These are phyloP conservation scores for Eupithecia insigniata DNA, from an alignment of 2,888 invertebrate genomes.

Conservation along the genomic window DNA sequence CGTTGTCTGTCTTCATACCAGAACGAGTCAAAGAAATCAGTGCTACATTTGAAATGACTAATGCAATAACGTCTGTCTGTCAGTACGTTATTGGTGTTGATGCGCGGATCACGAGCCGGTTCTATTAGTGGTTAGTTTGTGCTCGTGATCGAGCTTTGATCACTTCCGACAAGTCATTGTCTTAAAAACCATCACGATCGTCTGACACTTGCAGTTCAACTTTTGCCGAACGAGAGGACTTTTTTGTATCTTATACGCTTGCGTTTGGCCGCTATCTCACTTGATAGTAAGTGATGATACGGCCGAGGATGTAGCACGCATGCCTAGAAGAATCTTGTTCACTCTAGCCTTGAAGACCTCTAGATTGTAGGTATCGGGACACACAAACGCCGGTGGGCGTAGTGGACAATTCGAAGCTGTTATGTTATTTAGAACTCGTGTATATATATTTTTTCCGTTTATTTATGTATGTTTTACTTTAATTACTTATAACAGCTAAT, in stretches of 20 bases:
- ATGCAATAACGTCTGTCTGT: slow-evolving; percentile 34
- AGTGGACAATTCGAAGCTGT: neutral
- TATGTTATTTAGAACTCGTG: neutral
- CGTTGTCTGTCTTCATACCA: neutral
- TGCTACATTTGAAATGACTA: slow-evolving; percentile 19
- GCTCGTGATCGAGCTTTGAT: slow-evolving; percentile 75
- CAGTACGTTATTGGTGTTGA: slow-evolving; percentile 59
- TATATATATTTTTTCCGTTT: neutral
- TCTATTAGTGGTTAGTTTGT: slow-evolving; percentile 79
- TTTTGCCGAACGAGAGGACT: neutral
- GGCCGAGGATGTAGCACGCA: too few relatives aligned
- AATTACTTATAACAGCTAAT: too few relatives aligned
- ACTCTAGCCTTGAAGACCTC: too few relatives aligned
- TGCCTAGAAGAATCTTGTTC: too few relatives aligned
- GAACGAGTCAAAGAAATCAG: slow-evolving; percentile 1
- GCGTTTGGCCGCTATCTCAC: too few relatives aligned
- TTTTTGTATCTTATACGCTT: too few relatives aligned
- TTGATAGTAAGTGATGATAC: too few relatives aligned
- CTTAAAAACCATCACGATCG: slow-evolving; percentile 19
- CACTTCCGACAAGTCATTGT: slow-evolving; percentile 68
- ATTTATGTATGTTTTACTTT: too few relatives aligned
- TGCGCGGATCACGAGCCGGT: slow-evolving; percentile 74
- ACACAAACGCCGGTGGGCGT: too few relatives aligned
- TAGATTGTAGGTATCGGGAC: too few relatives aligned
- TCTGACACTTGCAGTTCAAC: slow-evolving; percentile 12